Percentiles rank a stretch among this genome's conserved stretches.
Conservation (phyloP, 1,140 invertebrate genomes). For the Heliconius nattereri region DNA sequence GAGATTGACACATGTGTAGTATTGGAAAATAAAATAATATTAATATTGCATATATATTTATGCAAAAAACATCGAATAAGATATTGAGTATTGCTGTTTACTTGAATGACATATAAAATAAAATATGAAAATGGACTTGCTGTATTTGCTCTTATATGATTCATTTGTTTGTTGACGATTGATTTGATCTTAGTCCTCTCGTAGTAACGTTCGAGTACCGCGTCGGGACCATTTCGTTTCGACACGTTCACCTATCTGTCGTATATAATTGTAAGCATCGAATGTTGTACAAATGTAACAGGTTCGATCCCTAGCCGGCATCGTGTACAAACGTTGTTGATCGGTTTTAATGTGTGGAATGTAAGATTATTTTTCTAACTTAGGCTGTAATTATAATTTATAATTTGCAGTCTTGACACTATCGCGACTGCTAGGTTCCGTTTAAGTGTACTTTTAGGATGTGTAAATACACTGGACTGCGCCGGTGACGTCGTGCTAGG, state of each 20-base stretch:
- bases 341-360: conserved; percentile 56
- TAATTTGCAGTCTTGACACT: conserved; percentile 65
- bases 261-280: conserved; percentile 31
- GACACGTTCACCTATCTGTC: conserved; percentile 8
- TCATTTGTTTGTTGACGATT: not conserved
- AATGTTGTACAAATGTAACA: conserved; percentile 39
- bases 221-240: conserved; percentile 46
- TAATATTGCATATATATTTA: too few relatives aligned
- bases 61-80: too few relatives aligned
- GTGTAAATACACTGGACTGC: conserved; percentile 75
- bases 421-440: conserved; percentile 64
- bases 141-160: too few relatives aligned
- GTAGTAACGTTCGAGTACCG: conserved; percentile 28
- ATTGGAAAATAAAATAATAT: too few relatives aligned
- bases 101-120: too few relatives aligned
- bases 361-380: conserved; percentile 69
- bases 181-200: not conserved
- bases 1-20: too few relatives aligned
- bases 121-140: too few relatives aligned
- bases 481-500: conserved; percentile 39
- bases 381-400: conserved; percentile 58
- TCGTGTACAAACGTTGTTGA: conserved; percentile 49
- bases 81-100: too few relatives aligned
- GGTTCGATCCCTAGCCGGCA: conserved; percentile 35
- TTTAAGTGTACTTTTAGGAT: conserved; percentile 70